These are phyloP conservation scores for Mizuhopecten yessoensis DNA, from an alignment of 1,140 invertebrate genomes.

Conservation along the genomic window DNA sequence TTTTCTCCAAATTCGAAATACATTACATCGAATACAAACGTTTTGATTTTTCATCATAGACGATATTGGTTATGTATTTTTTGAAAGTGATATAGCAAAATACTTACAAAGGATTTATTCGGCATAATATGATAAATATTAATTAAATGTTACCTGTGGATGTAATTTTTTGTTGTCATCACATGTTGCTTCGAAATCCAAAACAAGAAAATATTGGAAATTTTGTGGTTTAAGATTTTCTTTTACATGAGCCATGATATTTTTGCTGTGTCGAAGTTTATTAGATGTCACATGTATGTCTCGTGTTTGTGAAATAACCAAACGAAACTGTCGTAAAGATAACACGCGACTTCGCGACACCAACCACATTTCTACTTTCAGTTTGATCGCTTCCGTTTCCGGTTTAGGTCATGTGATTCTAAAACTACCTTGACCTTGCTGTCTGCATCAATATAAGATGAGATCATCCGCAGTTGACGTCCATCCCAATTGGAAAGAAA, in stretches of 20 bases:
- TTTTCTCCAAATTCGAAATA: too few species aligned
- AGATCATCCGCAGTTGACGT: not conserved
- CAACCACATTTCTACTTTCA: conserved; percentile 24
- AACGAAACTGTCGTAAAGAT: not conserved
- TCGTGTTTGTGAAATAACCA: not conserved
- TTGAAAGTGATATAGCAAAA: too few species aligned
- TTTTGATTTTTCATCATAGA: too few species aligned
- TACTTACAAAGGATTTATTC: too few species aligned
- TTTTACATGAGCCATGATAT: not conserved
- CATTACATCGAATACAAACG: too few species aligned
- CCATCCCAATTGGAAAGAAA: not conserved
- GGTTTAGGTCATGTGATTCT: conserved; percentile 20
- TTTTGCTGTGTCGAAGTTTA: not conserved
- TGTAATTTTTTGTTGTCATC: conserved; percentile 74
- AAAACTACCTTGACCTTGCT: conserved; percentile 28
- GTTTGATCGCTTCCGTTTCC: conserved; percentile 23
- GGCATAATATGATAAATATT: too few species aligned
- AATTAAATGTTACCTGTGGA: conserved; percentile 80
- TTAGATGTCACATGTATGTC: not conserved
- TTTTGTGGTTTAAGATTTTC: conserved; percentile 61
- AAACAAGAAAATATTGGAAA: conserved; percentile 85
- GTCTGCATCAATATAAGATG: conserved; percentile 38
- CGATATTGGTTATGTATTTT: too few species aligned
- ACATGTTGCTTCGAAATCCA: conserved; percentile 88
- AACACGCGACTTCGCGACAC: not conserved